Base-by-base conservation (phyloP, 2,113 vertebrate genomes). In the Heterochromis multidens region DNA sequence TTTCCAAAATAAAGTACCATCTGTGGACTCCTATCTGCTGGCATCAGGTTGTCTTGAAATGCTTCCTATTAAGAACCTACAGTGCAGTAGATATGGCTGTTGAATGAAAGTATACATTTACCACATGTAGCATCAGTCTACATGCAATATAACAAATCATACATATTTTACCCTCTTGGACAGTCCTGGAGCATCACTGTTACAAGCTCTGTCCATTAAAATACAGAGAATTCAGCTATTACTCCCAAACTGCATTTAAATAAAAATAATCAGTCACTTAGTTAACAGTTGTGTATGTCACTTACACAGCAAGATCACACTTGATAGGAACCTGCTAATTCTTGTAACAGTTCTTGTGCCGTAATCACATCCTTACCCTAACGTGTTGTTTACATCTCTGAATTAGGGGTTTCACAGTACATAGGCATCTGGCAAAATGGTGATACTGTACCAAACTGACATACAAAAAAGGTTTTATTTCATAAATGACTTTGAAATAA, bases 1-100 rank as follows among this genome's bases (percentile, higher is more conserved):
- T n/a, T 14, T 79, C 52, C 65, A 79, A 86, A 88, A 70, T 70
- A 87, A 87, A 86, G 31, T 59, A 81, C 79, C 81, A 83, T 91
- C 87, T 87, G 80, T 83, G 72, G 63, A 67, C 78, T 79, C 74
- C 57, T 31, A 11, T 79, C 49, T 67, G 70, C 79, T 87, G 77
- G 80, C 83, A 70, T 63, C 2, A 17, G 46, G 77, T 33, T 83
- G 63, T 88, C 83, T 83, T 78, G 3, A 76, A 85, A 88, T 79
- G 57, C 61, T 14, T 87, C 54, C 49, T 23, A 27, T 33, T 13
- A 37, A 84, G 33, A 35, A 27, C 7, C 17, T 19, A 52, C 16
- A 72, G 65, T 72, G 19, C 23, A 1, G n/a, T 17, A 46, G 33
- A 27, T 79, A 63, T 40, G 37, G 62, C 67, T 82, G 37, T 25